phyloP scores from a whole-genome alignment of 1,140 invertebrate genomes.

The Psilanteris sp. region DNA sequence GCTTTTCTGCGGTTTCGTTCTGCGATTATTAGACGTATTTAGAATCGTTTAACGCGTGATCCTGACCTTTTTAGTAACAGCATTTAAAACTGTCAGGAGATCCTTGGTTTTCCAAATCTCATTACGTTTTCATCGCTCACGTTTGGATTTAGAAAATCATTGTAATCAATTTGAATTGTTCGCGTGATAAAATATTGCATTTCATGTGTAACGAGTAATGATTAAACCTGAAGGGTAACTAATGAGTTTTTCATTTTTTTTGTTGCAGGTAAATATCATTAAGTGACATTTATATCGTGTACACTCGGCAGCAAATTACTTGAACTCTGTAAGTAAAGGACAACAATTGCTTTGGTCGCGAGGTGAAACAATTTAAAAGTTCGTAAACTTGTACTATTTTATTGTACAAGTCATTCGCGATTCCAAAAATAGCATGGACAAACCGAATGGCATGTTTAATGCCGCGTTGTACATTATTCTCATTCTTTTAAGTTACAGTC shows the following conservation, averaged over 20 bases:
- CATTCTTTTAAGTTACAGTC: slow-evolving; percentile 15
- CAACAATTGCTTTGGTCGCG: too few relatives aligned
- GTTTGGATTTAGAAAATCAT: background rate
- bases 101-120: slow-evolving; percentile 28
- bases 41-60: slow-evolving; percentile 44
- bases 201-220: too few relatives aligned
- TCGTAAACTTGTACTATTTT: background rate
- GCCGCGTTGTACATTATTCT: background rate
- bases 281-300: slow-evolving; percentile 22
- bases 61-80: slow-evolving; percentile 43
- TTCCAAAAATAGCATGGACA: slow-evolving; percentile 3
- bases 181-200: too few relatives aligned
- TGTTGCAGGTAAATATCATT: slow-evolving; percentile 56
- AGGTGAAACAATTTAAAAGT: too few relatives aligned
- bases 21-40: slow-evolving; percentile 64
- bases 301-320: background rate
- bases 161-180: too few relatives aligned
- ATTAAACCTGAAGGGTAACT: too few relatives aligned
- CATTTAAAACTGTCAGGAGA: slow-evolving; percentile 36
- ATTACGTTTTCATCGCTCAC: background rate
- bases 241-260: slow-evolving; percentile 32
- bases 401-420: slow-evolving; percentile 9
- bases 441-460: slow-evolving; percentile 16
- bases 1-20: slow-evolving; percentile 64
- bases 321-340: slow-evolving; percentile 39